These are phyloP conservation scores for Drosophila buzzatii DNA, from an alignment of 2,888 invertebrate species.

Conservation along the genomic window DNA sequence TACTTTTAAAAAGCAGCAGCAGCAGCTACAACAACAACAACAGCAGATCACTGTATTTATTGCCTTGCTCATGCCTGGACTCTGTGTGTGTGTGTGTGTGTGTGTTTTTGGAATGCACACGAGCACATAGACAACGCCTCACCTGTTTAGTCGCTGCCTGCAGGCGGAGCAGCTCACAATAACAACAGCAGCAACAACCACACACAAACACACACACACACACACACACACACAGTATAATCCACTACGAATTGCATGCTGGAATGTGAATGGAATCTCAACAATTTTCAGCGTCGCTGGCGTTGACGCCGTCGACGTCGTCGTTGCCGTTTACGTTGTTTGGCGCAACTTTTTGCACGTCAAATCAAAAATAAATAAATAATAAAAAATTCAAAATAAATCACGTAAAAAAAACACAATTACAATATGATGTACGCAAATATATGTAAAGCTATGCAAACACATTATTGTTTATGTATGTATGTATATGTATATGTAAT, in stretches of 20 bases:
- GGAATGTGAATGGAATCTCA: conserved; percentile 85
- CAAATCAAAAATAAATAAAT: conserved; percentile 27
- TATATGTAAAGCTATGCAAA: conserved; percentile 8
- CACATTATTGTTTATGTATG: conserved; percentile 3
- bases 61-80: conserved; percentile 66
- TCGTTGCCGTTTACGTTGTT: conserved; percentile 45
- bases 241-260: conserved; percentile 83
- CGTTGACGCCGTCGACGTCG: conserved; percentile 70
- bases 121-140: conserved; percentile 65
- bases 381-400: conserved; percentile 31
- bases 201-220: conserved; percentile 24
- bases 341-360: conserved; percentile 64
- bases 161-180: conserved; percentile 50
- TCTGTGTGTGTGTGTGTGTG: conserved; percentile 19
- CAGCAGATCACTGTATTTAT: conserved; percentile 67
- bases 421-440: conserved; percentile 41
- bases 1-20: conserved; percentile 74
- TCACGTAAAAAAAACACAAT: conserved; percentile 43
- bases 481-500: conserved; percentile 21
- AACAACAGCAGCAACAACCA: conserved; percentile 42
- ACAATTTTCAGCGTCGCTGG: conserved; percentile 82
- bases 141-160: conserved; percentile 72
- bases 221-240: conserved; percentile 47
- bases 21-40: conserved; percentile 45
- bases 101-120: conserved; percentile 77